These are phyloP conservation scores for Artibeus jamaicensis DNA, from an alignment of 2,797 vertebrate species.

Conservation along the genomic window DNA sequence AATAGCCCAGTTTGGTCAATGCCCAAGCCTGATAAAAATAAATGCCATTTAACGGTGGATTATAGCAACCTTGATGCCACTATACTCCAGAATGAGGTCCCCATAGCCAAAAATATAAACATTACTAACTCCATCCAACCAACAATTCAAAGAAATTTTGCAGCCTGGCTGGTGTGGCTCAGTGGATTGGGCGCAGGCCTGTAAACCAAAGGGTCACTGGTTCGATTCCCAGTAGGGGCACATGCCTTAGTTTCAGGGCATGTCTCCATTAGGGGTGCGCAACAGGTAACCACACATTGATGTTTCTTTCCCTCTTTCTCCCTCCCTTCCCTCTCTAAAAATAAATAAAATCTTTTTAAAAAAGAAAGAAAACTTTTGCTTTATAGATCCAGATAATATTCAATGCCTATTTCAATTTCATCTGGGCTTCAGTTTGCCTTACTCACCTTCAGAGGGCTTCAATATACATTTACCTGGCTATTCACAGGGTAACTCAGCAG, in stretches of 20 bases:
- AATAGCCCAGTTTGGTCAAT: background rate
- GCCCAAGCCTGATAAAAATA: constrained; percentile 10
- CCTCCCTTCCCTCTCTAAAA: too few species aligned
- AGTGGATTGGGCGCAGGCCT: too few species aligned
- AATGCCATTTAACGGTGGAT: background rate
- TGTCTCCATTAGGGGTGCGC: too few species aligned
- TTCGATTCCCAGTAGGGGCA: too few species aligned
- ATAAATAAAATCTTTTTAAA: too few species aligned
- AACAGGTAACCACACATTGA: too few species aligned
- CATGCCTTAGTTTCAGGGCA: too few species aligned
- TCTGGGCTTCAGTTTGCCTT: background rate
- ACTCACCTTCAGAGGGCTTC: background rate
- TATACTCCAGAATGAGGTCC: background rate
- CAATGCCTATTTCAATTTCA: background rate
- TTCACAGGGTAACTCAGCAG: background rate
- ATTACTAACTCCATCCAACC: background rate
- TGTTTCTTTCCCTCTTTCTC: too few species aligned
- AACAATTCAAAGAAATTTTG: background rate
- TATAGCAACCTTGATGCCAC: background rate
- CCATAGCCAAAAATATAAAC: background rate
- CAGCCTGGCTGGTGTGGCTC: too few species aligned
- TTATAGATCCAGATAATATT: constrained; percentile 27
- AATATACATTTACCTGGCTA: background rate
- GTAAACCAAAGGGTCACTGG: too few species aligned
- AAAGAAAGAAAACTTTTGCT: background rate